Base-by-base conservation (phyloP, 2,888 invertebrate genomes). In the Netelia melanura region DNA sequence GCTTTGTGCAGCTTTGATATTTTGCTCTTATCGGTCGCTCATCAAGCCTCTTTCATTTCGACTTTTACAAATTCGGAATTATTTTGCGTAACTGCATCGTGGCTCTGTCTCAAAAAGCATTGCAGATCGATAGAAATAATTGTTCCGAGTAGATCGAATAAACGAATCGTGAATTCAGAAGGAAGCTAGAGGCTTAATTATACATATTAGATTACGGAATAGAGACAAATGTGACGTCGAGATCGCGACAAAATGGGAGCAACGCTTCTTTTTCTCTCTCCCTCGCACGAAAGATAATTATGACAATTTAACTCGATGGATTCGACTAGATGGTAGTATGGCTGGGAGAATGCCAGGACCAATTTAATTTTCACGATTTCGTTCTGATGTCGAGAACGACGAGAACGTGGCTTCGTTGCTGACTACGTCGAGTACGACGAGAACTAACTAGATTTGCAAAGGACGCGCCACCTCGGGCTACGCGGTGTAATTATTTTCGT, bases 291-390 rank as follows among this genome's bases (percentile, higher is more conserved):
- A 64, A 79, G 68, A 79, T 79, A 79, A 83, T 83, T 79, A 83
- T 65, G 74, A 79, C 74, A 58, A 83, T 70, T 83, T 79, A 70
- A 83, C 79, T 83, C 83, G 75, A 78, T 75, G 62, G 75, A 71
- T 71, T 82, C 58, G 70, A 21, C 74, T 79, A 68, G 83, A 75
- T 11, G 72, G 48, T 9, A 21, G 56, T 9, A 30, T 38, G 72
- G 72, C 58, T 61, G 48, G 64, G 43, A 43, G 65, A 21, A 30
- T 38, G 56, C 54, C 38, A 56, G 77, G 68, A 70, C 70, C 75
- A 83, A 83, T 83, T 79, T 75, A 68, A 79, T 83, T 83, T 83
- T 70, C 83, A 79, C 74, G 74, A 70, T 79, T 83, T 83, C 79
- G 64, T 79, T 83, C 54, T 70, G 70, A 70, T 70, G 79, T 70